Base-by-base conservation (phyloP, 2,888 invertebrate species). In the Neocrepidodera transversa region DNA sequence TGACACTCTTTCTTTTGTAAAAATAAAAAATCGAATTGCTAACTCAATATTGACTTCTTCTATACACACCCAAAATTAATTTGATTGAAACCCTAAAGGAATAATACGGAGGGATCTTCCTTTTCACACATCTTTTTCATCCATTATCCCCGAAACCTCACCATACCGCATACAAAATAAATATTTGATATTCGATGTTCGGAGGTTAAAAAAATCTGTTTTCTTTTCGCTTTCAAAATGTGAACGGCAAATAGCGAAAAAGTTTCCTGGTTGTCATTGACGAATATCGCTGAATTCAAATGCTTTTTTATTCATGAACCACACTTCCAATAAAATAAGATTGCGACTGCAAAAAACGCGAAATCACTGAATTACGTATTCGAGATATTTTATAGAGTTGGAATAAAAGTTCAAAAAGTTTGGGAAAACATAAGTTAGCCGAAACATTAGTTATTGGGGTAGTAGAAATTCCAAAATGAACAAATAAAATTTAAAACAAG, bases 101-200 rank as follows among this genome's bases (percentile, higher is more conserved):
- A 43, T 43, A n/a, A n/a, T 6, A 18, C 13, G 26, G n/a, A 16
- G 2, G 8, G 6, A 2, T 23, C 20, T 23, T 20, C 42, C n/a
- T 10, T 3, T 13, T 10, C 35, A 1, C 13, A 13, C 10, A 6
- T 6, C 28, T 10, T 10, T 8, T 28, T 10, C 10, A 4, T 10
- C 28, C 10, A 8, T 10, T 28, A 8, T 4, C 6, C 28, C 6
- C 5, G 10, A 28, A 28, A 28, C 28, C 28, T 4, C 3, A 28
- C 10, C 28, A 28, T 8, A 42, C n/a, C 20, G 8, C 26, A 14
- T 7, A 14, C 26, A 26, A 45, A 26, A 45, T 45, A 45, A 45
- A 45, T 45, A 45, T 45, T 45, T 45, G 45, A 26, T 45, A 45
- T 45, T 26, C 26, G 45, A 43, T 43, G 43, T 43, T 42, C 45